Evolutionary conservation across 2,797 vertebrate species (phyloP).

Genomic region (Dendrocincla tyrannina): DNA sequence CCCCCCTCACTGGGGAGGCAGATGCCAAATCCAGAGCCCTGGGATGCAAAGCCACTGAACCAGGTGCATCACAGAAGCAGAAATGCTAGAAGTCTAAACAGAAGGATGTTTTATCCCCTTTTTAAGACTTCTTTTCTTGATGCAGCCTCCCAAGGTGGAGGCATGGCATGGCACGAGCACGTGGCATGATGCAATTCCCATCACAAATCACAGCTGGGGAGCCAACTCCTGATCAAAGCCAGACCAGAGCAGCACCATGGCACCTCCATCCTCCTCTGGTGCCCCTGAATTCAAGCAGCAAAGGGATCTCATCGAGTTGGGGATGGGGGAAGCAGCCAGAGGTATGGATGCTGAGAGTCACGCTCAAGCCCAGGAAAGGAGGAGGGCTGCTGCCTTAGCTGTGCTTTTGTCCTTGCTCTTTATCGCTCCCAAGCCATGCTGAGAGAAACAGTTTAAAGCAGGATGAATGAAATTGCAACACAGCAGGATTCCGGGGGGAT

Average conservation of each 20-base stretch:
- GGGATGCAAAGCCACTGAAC: background rate
- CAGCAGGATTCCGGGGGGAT: background rate
- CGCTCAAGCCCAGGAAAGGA: background rate
- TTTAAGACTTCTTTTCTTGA: background rate
- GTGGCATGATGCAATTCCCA: background rate
- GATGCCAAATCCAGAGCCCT: background rate
- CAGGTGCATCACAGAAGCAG: rapidly evolving
- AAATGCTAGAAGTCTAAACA: background rate
- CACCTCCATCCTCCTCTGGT: background rate
- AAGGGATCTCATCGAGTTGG: background rate
- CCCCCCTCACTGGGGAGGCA: rapidly evolving
- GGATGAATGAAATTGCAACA: background rate
- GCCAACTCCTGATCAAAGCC: background rate
- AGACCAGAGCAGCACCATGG: rapidly evolving
- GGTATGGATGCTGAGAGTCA: background rate
- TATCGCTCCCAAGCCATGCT: background rate
- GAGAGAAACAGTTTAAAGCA: slow-evolving; percentile 9
- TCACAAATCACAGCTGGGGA: background rate
- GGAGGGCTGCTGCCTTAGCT: background rate
- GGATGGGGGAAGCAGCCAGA: background rate
- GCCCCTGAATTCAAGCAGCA: rapidly evolving
- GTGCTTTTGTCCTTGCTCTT: background rate
- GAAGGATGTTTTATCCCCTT: background rate
- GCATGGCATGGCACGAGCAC: background rate
- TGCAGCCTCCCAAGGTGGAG: background rate